Evolutionary conservation across 2,888 invertebrate genomes (phyloP).

Genomic region (Drosophila cognata): DNA sequence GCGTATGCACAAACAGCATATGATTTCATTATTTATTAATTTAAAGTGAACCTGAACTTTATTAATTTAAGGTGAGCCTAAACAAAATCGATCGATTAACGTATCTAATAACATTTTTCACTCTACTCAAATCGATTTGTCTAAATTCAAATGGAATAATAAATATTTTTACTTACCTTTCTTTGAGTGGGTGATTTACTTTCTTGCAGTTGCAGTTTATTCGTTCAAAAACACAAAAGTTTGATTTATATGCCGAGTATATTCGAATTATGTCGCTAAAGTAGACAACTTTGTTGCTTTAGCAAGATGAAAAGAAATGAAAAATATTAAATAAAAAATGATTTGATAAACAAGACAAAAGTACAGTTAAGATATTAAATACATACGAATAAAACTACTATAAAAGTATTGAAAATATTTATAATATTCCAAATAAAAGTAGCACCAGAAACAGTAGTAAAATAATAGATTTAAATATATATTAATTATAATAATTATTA

Average conservation of each 20-base stretch:
- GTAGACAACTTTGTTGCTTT: rapidly evolving
- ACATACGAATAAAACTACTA: not conserved
- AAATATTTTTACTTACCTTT: not conserved
- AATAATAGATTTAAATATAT: too few relatives aligned
- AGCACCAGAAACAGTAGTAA: not conserved
- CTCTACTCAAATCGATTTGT: not conserved
- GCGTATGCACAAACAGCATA: too few relatives aligned
- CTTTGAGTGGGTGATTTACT: not conserved
- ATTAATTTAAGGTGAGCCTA: too few relatives aligned
- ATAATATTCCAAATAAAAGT: not conserved
- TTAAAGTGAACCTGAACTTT: too few relatives aligned
- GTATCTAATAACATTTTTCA: conserved; percentile 15
- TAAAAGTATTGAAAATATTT: not conserved
- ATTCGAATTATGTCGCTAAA: not conserved
- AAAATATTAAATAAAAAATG: not conserved
- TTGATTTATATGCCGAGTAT: not conserved
- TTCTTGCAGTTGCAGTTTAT: not conserved
- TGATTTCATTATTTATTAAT: too few relatives aligned
- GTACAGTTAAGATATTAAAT: not conserved
- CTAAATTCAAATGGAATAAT: not conserved
- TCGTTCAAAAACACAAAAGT: not conserved
- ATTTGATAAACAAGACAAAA: not conserved
- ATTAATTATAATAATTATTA: not conserved
- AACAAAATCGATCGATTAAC: not conserved
- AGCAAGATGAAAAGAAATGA: not conserved